These are phyloP conservation scores for Cremastobaeus sp. DNA, from an alignment of 2,888 invertebrate genomes.

Conservation along the genomic window DNA sequence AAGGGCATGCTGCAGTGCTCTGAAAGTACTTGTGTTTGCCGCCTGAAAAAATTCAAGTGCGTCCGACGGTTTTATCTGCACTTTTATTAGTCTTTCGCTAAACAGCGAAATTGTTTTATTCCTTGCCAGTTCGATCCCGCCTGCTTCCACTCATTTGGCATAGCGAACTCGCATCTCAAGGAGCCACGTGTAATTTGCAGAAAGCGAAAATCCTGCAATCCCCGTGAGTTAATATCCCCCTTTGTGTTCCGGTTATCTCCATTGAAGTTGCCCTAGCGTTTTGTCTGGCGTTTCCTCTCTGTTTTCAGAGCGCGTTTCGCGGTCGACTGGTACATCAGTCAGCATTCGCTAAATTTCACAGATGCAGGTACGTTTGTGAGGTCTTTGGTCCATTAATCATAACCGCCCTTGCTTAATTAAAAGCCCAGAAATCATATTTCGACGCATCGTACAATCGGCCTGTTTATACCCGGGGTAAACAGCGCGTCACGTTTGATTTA, in stretches of 20 bases:
- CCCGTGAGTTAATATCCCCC: conserved; percentile 40
- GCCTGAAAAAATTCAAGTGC: conserved; percentile 2
- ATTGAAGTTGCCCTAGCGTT: conserved; percentile 32
- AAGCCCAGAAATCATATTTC: conserved; percentile 64
- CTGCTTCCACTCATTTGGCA: too few relatives aligned
- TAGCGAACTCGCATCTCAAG: too few relatives aligned
- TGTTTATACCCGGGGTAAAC: conserved; percentile 48
- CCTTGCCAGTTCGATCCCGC: too few relatives aligned
- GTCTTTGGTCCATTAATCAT: conserved; percentile 58
- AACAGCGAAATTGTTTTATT: too few relatives aligned
- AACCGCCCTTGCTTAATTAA: conserved; percentile 61
- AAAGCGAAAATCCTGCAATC: conserved; percentile 30
- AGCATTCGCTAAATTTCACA: conserved; percentile 51
- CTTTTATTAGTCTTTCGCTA: too few relatives aligned
- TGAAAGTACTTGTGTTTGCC: conserved; percentile 27
- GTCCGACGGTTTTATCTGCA: background rate
- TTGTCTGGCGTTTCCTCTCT: conserved; percentile 50
- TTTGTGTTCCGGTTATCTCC: conserved; percentile 45
- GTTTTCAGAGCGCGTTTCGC: conserved; percentile 49
- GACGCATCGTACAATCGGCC: conserved; percentile 50
- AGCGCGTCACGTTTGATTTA: conserved; percentile 45
- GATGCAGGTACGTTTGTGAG: conserved; percentile 44
- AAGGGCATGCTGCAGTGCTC: conserved; percentile 27
- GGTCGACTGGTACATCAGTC: conserved; percentile 53
- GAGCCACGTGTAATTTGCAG: too few relatives aligned